Conservation (phyloP, 1,140 invertebrate species). For the Nylanderia fulva region DNA sequence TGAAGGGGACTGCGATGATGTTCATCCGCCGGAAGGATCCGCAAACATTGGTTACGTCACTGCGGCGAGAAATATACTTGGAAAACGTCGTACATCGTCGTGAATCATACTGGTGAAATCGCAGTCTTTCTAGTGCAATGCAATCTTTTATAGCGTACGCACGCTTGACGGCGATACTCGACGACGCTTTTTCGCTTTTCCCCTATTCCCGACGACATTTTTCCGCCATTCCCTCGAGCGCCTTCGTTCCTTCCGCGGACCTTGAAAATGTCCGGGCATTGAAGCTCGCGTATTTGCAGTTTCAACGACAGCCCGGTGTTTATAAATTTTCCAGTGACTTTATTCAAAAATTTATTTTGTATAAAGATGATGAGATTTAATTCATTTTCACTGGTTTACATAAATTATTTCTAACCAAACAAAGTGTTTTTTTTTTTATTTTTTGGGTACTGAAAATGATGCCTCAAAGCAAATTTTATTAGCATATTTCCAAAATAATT, state of each 20-base stretch:
- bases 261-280: slow-evolving; percentile 25
- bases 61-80: slow-evolving; percentile 37
- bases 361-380: neutral
- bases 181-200: slow-evolving; percentile 25
- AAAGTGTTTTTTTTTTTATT: too few relatives aligned
- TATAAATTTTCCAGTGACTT: neutral
- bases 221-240: slow-evolving; percentile 26
- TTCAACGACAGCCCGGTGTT: neutral
- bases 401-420: too few relatives aligned
- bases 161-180: slow-evolving; percentile 41
- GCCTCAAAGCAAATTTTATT: too few relatives aligned
- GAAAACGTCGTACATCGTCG: slow-evolving; percentile 24
- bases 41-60: slow-evolving; percentile 28
- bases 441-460: too few relatives aligned
- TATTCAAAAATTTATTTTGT: neutral
- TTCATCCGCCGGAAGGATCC: slow-evolving; percentile 12
- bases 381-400: too few relatives aligned
- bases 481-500: too few relatives aligned
- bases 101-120: slow-evolving; percentile 46
- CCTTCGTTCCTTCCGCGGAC: neutral
- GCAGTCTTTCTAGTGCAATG: slow-evolving; percentile 21
- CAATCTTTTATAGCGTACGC: slow-evolving; percentile 52
- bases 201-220: slow-evolving; percentile 16
- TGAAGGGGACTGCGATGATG: slow-evolving; percentile 20
- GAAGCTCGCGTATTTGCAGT: neutral